A percentile compares a stretch with the other conserved stretches of the same genome.
Evolutionary conservation across 2,113 vertebrate species (phyloP).

Genomic region (Nematolebias whitei): DNA sequence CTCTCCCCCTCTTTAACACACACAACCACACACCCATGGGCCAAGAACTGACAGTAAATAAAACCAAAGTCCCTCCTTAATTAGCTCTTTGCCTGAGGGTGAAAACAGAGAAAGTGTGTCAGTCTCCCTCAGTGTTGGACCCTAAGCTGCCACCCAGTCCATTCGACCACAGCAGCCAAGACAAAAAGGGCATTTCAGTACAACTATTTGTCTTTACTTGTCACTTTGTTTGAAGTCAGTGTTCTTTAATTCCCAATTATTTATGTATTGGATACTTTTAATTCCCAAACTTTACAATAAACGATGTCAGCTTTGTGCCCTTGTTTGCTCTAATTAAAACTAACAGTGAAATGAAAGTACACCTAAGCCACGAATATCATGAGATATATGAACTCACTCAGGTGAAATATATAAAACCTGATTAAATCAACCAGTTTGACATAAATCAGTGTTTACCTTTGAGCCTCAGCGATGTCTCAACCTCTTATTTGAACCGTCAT

Average conservation of each 20-base stretch:
- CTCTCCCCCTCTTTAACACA: slow-evolving; percentile 5
- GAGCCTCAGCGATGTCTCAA: slow-evolving; percentile 43
- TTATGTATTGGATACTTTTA: neutral
- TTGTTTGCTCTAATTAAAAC: slow-evolving; percentile 33
- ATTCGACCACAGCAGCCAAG: slow-evolving; percentile 37
- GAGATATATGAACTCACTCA: slow-evolving; percentile 44
- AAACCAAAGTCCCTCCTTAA: slow-evolving; percentile 73
- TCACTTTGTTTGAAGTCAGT: slow-evolving; percentile 15
- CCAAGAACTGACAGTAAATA: slow-evolving; percentile 78
- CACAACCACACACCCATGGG: slow-evolving; percentile 45
- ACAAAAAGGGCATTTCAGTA: slow-evolving; percentile 18
- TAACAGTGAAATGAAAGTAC: slow-evolving; percentile 30
- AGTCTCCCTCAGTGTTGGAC: slow-evolving; percentile 64
- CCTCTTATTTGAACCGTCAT: slow-evolving; percentile 45
- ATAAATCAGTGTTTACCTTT: slow-evolving; percentile 29
- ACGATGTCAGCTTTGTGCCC: slow-evolving; percentile 3
- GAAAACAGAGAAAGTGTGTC: slow-evolving; percentile 75
- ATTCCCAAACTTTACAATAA: neutral
- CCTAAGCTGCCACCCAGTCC: slow-evolving; percentile 51
- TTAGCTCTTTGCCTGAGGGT: slow-evolving; percentile 71
- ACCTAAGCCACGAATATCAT: slow-evolving; percentile 38
- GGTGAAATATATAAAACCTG: slow-evolving; percentile 42
- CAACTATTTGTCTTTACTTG: neutral
- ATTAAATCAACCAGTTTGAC: slow-evolving; percentile 58
- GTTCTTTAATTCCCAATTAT: neutral